Conservation (phyloP, 2,888 invertebrate genomes). For the Melipona beecheii region DNA sequence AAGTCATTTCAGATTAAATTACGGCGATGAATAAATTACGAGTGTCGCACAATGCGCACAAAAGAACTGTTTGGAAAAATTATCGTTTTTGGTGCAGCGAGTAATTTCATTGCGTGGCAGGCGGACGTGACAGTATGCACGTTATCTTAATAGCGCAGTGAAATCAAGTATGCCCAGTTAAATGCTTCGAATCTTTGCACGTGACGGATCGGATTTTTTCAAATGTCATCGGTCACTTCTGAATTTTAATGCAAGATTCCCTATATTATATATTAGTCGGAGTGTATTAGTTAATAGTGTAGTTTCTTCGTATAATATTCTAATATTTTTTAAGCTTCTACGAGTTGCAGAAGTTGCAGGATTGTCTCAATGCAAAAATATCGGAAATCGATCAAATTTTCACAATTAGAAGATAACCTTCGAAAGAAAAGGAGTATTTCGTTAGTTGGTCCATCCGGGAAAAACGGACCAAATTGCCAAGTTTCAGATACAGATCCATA, state of each 20-base stretch:
- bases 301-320: neutral
- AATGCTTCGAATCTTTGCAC: neutral
- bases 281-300: too few relatives aligned
- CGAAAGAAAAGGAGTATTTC: too few relatives aligned
- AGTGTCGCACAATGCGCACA: neutral
- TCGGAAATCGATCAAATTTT: too few relatives aligned
- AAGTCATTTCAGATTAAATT: neutral
- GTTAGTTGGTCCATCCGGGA: too few relatives aligned
- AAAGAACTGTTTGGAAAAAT: neutral
- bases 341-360: too few relatives aligned
- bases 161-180: neutral
- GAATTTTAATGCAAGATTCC: neutral
- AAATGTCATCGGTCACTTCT: too few relatives aligned
- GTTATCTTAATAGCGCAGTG: neutral
- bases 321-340: too few relatives aligned
- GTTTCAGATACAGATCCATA: neutral
- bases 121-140: constrained; percentile 40
- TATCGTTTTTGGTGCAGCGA: neutral
- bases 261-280: too few relatives aligned
- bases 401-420: too few relatives aligned
- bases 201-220: neutral
- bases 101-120: neutral
- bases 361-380: too few relatives aligned
- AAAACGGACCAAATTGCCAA: neutral
- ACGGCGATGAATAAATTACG: neutral